These are phyloP conservation scores for Tachycineta bicolor DNA, from an alignment of 2,113 vertebrate species.

Conservation along the genomic window DNA sequence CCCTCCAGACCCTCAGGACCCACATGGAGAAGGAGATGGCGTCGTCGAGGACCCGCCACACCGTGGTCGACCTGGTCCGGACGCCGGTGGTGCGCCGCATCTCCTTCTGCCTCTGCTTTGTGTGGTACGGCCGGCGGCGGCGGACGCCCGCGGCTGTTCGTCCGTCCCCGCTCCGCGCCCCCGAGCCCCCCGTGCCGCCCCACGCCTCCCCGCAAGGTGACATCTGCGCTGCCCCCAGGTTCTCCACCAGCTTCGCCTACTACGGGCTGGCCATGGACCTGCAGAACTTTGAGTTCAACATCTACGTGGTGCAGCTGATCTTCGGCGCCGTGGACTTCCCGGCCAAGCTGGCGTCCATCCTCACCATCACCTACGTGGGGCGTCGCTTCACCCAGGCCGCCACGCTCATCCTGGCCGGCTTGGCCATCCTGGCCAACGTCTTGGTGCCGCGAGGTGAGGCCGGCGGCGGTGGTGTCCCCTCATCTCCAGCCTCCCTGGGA, in stretches of 20 bases:
- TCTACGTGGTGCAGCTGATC: slow-evolving; percentile 88
- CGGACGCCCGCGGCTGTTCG: background rate
- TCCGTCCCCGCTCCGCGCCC: background rate
- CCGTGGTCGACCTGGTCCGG: slow-evolving; percentile 70
- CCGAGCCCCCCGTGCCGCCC: background rate
- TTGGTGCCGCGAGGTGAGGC: slow-evolving; percentile 5
- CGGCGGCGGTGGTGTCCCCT: accelerated
- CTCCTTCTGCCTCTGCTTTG: slow-evolving; percentile 69
- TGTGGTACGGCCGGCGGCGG: slow-evolving; percentile 67
- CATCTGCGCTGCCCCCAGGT: too few species aligned
- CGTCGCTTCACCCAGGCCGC: slow-evolving; percentile 65
- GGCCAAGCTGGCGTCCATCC: slow-evolving; percentile 79
- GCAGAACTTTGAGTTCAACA: slow-evolving; percentile 86
- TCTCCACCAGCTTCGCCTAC: slow-evolving; percentile 88
- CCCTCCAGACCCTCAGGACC: slow-evolving; percentile 74
- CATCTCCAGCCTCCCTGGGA: background rate
- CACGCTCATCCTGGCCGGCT: slow-evolving; percentile 76
- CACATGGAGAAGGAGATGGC: slow-evolving; percentile 81
- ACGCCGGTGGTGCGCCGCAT: slow-evolving; percentile 75
- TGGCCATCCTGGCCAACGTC: slow-evolving; percentile 65
- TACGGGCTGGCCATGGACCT: slow-evolving; percentile 86
- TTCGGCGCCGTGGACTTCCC: slow-evolving; percentile 88
- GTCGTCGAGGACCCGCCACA: background rate
- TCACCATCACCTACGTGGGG: slow-evolving; percentile 71
- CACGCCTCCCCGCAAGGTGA: too few species aligned